A percentile compares a stretch with the other conserved stretches of the same genome.
These are phyloP conservation scores for Priapulus caudatus DNA, from an alignment of 2,888 invertebrate genomes.

Conservation along the genomic window DNA sequence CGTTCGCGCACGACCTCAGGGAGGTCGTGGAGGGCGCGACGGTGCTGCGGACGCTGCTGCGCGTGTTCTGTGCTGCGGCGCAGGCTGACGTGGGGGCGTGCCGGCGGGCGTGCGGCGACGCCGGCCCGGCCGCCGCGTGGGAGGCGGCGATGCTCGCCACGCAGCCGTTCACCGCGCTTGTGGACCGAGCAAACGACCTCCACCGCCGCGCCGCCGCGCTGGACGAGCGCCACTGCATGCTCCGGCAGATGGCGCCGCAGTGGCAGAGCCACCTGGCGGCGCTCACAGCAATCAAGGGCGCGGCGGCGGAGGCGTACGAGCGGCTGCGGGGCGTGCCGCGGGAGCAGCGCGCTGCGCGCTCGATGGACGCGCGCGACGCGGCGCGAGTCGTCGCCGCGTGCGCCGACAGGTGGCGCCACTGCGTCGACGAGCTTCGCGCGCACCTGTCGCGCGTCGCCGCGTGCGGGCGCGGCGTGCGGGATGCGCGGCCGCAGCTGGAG, in stretches of 20 bases:
- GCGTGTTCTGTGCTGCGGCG: neutral
- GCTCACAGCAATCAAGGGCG: neutral
- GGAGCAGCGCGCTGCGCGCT: neutral
- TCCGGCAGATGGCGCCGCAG: neutral
- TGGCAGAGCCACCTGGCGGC: neutral
- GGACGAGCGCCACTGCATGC: too few species aligned
- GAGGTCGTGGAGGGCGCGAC: neutral
- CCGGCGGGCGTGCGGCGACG: neutral
- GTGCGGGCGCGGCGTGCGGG: neutral
- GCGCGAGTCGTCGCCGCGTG: neutral
- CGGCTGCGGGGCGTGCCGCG: neutral
- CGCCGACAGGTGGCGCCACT: neutral
- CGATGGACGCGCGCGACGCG: neutral
- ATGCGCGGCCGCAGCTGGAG: neutral
- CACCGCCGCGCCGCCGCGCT: too few species aligned
- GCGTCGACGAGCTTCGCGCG: neutral
- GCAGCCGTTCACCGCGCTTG: neutral
- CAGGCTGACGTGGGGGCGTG: neutral
- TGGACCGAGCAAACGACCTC: neutral
- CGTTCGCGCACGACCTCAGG: neutral
- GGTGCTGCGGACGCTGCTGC: neutral
- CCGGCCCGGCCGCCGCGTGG: neutral
- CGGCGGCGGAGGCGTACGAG: neutral
- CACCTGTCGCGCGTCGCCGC: neutral
- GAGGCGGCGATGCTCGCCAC: neutral